A percentile compares a stretch with the other conserved stretches of the same genome.
These are phyloP conservation scores for Fistularia commersonii DNA, from an alignment of 2,797 vertebrate species.

Conservation along the genomic window DNA sequence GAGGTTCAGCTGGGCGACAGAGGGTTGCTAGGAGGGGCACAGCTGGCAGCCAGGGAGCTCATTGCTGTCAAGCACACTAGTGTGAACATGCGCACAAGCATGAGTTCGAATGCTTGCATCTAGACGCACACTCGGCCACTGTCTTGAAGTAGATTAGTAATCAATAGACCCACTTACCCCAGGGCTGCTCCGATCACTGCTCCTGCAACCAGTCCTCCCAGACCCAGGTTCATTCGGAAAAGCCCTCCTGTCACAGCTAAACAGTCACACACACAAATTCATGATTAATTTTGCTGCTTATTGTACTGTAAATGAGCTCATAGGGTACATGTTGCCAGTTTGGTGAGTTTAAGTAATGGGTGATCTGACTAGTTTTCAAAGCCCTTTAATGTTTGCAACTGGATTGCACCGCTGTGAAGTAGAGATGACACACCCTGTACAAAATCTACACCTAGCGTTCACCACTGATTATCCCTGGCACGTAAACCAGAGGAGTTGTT, in stretches of 20 bases:
- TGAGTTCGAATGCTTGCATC: not conserved
- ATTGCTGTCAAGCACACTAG: conserved; percentile 20
- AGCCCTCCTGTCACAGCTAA: conserved; percentile 86
- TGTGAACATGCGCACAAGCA: conserved; percentile 16
- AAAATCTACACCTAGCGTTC: no score
- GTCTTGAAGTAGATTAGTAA: not conserved
- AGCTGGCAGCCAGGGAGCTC: conserved; percentile 70
- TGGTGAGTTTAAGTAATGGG: no score
- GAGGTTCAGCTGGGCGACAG: conserved; percentile 66
- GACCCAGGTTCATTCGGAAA: conserved; percentile 87
- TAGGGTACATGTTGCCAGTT: not conserved
- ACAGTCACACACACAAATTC: conserved; percentile 1
- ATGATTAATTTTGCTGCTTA: not conserved
- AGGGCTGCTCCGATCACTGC: conserved; percentile 78
- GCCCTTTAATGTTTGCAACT: no score
- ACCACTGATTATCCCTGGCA: no score
- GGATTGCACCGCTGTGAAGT: no score
- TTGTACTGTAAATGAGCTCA: not conserved
- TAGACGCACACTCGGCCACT: not conserved
- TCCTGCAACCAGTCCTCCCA: conserved; percentile 81
- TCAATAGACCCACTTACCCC: conserved; percentile 75
- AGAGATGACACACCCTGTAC: no score
- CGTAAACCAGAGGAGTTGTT: no score
- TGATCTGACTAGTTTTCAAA: no score
- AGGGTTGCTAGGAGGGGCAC: conserved; percentile 66